Percentiles rank a stretch among this genome's conserved stretches.
Conservation (phyloP, 2,797 vertebrate species). For the Morelia viridis region DNA sequence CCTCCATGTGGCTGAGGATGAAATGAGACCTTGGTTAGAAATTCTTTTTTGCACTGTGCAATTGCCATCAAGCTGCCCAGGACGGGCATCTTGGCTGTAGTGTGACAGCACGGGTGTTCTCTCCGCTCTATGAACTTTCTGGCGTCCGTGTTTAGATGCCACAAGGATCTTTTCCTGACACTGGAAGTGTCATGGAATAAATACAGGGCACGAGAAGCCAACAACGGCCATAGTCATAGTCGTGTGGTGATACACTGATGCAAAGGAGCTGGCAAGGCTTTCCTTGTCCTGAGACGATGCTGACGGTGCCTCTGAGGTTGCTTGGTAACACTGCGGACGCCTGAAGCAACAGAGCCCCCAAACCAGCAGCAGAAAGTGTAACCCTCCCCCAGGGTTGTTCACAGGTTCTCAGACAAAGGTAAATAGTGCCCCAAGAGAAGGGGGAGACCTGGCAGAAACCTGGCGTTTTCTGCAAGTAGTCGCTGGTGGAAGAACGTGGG, state of each 20-base stretch:
- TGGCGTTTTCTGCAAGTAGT: no score
- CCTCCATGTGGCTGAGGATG: conserved; percentile 18
- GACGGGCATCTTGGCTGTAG: background rate
- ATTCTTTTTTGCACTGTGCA: background rate
- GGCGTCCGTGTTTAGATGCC: no score
- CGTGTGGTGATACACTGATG: accelerated
- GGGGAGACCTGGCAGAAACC: background rate
- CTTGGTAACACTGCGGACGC: background rate
- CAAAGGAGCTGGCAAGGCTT: background rate
- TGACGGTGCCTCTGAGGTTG: background rate
- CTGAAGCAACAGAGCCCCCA: background rate
- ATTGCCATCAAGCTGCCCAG: no score
- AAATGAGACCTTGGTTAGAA: background rate
- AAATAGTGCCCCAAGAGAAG: no score
- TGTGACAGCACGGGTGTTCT: background rate
- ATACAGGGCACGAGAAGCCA: background rate
- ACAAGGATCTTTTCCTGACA: background rate
- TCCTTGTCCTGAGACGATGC: background rate
- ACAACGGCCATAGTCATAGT: background rate
- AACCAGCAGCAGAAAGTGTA: background rate
- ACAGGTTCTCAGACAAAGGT: background rate
- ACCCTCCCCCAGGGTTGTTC: background rate
- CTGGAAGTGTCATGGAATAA: background rate
- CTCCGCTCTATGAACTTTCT: background rate
- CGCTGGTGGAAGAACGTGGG: no score